Percentiles rank a stretch among this genome's conserved stretches.
phyloP scores from a whole-genome alignment of 2,888 invertebrate genomes.

The Drosophila paranaensis region DNA sequence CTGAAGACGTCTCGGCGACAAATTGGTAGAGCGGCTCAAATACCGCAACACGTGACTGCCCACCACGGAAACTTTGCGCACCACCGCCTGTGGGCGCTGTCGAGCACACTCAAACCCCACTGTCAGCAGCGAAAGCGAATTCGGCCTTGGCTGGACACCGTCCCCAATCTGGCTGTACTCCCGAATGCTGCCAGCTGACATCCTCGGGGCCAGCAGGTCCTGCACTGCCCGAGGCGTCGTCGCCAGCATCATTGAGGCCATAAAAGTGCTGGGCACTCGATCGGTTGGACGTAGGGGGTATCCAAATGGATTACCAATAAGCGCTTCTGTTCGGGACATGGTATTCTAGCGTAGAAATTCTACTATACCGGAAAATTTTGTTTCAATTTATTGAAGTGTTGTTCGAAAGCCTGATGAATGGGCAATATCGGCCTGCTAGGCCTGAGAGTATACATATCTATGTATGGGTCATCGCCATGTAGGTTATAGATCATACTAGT shows the following conservation, averaged over 20 bases:
- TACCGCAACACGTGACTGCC: constrained; percentile 49
- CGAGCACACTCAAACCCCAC: constrained; percentile 5
- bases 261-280: background rate
- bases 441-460: background rate
- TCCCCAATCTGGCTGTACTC: constrained; percentile 41
- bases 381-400: background rate
- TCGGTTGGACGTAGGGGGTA: background rate
- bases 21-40: constrained; percentile 21
- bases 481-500: too few relatives aligned
- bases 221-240: constrained; percentile 1
- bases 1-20: constrained; percentile 17
- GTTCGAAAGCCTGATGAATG: constrained; percentile 1
- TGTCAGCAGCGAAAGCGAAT: constrained; percentile 16
- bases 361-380: constrained; percentile 18
- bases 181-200: constrained; percentile 7
- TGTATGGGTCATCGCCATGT: background rate
- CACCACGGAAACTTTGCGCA: constrained; percentile 46
- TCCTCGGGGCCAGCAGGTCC: constrained; percentile 1
- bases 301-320: constrained; percentile 5
- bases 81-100: constrained; percentile 24
- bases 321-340: constrained; percentile 16
- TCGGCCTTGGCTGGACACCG: constrained; percentile 23
- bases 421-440: background rate
- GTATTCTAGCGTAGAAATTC: constrained; percentile 10
- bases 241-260: constrained; percentile 14